Evolutionary conservation across 2,113 vertebrate genomes (phyloP).

Genomic region (Rhombomys opimus): DNA sequence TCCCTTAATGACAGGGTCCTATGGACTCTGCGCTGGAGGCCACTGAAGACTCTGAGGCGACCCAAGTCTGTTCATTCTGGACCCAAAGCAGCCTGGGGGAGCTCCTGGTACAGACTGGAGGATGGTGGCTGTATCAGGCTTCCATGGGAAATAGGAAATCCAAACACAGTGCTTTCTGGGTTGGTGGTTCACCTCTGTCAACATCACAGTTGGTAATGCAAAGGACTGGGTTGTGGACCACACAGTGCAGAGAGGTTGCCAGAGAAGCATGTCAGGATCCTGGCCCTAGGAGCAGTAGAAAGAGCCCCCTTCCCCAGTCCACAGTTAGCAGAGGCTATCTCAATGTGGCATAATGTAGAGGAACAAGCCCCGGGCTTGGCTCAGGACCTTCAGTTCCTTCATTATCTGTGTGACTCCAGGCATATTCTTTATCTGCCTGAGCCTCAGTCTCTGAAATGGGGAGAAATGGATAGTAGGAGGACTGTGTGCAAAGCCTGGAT

Average conservation of each 20-base stretch:
- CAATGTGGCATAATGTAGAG: background rate
- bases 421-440: background rate
- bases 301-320: background rate
- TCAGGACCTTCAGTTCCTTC: background rate
- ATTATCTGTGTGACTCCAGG: background rate
- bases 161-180: too few relatives aligned
- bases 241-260: background rate
- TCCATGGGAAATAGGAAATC: accelerated
- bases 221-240: too few relatives aligned
- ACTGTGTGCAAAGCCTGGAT: background rate
- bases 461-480: background rate
- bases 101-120: background rate
- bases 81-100: background rate
- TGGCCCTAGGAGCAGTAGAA: background rate
- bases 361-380: background rate
- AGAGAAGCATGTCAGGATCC: background rate
- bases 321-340: background rate
- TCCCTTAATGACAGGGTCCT: background rate
- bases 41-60: background rate
- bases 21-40: background rate
- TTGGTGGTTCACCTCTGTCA: background rate
- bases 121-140: background rate
- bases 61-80: background rate
- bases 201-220: background rate
- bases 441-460: background rate